Conservation (phyloP, 2,888 invertebrate genomes). For the Pseudanteris insignis region DNA sequence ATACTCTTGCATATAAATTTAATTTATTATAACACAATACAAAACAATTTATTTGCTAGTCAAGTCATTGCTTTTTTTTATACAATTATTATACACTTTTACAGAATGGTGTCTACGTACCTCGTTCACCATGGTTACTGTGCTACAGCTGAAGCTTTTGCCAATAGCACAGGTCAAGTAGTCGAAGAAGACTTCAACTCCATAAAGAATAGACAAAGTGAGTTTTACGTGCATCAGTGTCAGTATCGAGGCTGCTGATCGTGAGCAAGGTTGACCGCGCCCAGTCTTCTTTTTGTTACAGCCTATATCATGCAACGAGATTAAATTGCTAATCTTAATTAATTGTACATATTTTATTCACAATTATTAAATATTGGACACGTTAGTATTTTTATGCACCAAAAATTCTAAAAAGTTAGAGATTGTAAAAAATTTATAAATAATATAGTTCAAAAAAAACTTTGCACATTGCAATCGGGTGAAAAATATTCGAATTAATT, state of each 20-base stretch:
- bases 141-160: slow-evolving; percentile 94
- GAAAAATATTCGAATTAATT: no score
- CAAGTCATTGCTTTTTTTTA: no score
- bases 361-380: slow-evolving; percentile 3
- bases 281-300: slow-evolving; percentile 20
- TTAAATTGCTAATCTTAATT: slow-evolving; percentile 13
- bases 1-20: background rate
- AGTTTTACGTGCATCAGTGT: slow-evolving; percentile 56
- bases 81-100: slow-evolving; percentile 49
- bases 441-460: no score
- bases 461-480: no score
- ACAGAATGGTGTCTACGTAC: slow-evolving; percentile 95
- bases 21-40: no score
- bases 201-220: slow-evolving; percentile 96
- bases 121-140: slow-evolving; percentile 98
- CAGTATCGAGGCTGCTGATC: slow-evolving; percentile 18
- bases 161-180: slow-evolving; percentile 86
- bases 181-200: slow-evolving; percentile 93
- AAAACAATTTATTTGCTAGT: background rate
- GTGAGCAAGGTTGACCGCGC: slow-evolving; percentile 30
- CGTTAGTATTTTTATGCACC: no score
- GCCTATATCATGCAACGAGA: slow-evolving; percentile 18
- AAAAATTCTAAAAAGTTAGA: no score
- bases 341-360: slow-evolving; percentile 21
- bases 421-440: no score